Conservation (phyloP, 2,113 vertebrate genomes). For the Stercorarius parasiticus region DNA sequence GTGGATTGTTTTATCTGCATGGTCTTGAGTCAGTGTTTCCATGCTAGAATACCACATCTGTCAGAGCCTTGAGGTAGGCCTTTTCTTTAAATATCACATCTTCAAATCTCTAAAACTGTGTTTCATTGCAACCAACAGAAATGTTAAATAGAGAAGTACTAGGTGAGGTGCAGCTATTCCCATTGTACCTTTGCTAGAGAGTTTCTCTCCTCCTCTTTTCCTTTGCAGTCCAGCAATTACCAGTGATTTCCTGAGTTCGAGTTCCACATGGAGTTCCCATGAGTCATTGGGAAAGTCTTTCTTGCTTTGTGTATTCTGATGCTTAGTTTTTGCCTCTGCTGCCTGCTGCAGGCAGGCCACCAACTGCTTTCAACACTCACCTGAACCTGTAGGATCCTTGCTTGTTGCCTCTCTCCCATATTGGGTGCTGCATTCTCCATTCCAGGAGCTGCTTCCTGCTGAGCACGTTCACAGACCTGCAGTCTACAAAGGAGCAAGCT, state of each 20-base stretch:
- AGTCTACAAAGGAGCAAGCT: not conserved
- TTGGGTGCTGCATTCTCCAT: not conserved
- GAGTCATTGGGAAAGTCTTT: not conserved
- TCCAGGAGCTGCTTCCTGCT: not conserved
- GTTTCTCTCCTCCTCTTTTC: not conserved
- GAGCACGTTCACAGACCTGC: not conserved
- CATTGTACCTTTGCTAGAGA: not conserved
- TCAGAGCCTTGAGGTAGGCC: not conserved
- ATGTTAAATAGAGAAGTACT: not conserved
- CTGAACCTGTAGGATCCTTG: not conserved
- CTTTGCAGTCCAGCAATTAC: not conserved
- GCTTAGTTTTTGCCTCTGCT: not conserved
- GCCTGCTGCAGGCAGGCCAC: not conserved
- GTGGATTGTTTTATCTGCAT: fast-evolving
- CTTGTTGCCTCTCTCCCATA: not conserved
- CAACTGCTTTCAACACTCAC: not conserved
- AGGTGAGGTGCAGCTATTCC: not conserved
- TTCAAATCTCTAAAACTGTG: not conserved
- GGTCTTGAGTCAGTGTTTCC: not conserved
- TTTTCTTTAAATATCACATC: not conserved
- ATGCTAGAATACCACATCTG: not conserved
- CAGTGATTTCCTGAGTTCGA: not conserved
- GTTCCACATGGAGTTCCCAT: not conserved
- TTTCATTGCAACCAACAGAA: not conserved
- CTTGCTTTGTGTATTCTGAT: not conserved